Evolutionary conservation across 1,140 invertebrate genomes (phyloP), one percentile per base, ranked within the genome.

Genomic region (Listronotus oregonensis): DNA sequence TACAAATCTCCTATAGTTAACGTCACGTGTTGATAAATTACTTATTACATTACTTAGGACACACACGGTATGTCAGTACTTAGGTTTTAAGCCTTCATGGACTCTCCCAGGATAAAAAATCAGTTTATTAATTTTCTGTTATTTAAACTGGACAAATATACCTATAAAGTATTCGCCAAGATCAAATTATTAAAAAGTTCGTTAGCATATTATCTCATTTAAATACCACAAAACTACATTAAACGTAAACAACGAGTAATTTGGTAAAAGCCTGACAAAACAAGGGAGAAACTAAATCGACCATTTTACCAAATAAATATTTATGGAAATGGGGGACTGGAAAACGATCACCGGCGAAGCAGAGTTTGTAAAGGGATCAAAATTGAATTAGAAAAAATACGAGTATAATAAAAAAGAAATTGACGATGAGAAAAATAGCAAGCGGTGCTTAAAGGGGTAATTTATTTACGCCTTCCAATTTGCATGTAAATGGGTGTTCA

Each of bases 351-450:
- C 15, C 46, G 15, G 10, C 18, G 34, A 27, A 49, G 18, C 18
- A 11, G 3, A 21, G 10, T 21, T 21, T 49, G 46, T 49, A 21
- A 27, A 49, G 17, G 46, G 46, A 49, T 49, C 15, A 27, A 49
- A 49, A 49, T 49, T 49, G 11, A 49, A 49, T 49, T 49, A 49
- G 46, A 49, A 49, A 49, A 49, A 49, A 49, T 49, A 44, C 17
- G 42, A 44, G 42, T 44, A n/a, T 18, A n/a, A 44, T 44, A 44
- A 44, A 44, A 43, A 44, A 15, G 18, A 49, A 49, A 49, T 21
- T 21, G 46, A 49, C 10, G 18, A 49, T 21, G 18, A 21, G 15
- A 49, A 49, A 49, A 49, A 15, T 18, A 15, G 7, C n/a, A 44
- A 44, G 17, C 42, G 42, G 17, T 18, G 42, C n/a, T 44, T 44